Percentiles rank a stretch among this genome's conserved stretches.
phyloP scores from a whole-genome alignment of 1,140 invertebrate genomes.

The Drosophila repletoides region DNA sequence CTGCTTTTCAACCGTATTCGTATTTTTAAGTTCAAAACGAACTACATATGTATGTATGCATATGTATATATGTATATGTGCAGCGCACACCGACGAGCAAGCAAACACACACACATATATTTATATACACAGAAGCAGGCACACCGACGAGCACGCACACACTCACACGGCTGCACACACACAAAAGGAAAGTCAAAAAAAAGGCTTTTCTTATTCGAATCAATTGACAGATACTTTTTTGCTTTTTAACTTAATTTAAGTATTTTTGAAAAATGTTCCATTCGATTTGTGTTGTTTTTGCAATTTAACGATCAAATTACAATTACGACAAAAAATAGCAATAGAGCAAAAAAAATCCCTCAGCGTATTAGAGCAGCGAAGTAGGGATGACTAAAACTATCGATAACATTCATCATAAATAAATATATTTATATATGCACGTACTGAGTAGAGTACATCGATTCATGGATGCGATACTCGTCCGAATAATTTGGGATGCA shows the following conservation, averaged over 20 bases:
- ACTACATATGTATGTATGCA: too few species aligned
- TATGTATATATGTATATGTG: too few species aligned
- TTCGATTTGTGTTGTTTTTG: conserved; percentile 3
- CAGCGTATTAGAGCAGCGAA: conserved; percentile 22
- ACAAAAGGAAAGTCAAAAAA: conserved; percentile 21
- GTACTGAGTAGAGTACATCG: too few species aligned
- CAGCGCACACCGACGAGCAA: conserved; percentile 12
- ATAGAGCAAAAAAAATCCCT: conserved; percentile 32
- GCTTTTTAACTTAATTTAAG: conserved; percentile 3
- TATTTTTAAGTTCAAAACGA: conserved; percentile 40
- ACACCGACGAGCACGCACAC: conserved; percentile 1
- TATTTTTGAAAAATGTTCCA: not conserved
- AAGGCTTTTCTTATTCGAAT: conserved; percentile 37
- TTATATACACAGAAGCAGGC: conserved; percentile 10
- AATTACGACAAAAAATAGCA: conserved; percentile 42
- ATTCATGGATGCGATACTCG: too few species aligned
- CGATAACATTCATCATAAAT: not conserved
- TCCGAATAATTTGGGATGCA: too few species aligned
- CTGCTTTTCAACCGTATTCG: conserved; percentile 7
- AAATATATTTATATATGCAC: too few species aligned
- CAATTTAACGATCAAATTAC: conserved; percentile 40
- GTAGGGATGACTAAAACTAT: conserved; percentile 6
- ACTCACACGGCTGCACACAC: not conserved
- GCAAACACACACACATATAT: conserved; percentile 3
- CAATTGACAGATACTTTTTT: conserved; percentile 26